Percentiles rank a stretch among this genome's conserved stretches.
Conservation (phyloP, 2,888 invertebrate genomes). For the Autographa gamma region DNA sequence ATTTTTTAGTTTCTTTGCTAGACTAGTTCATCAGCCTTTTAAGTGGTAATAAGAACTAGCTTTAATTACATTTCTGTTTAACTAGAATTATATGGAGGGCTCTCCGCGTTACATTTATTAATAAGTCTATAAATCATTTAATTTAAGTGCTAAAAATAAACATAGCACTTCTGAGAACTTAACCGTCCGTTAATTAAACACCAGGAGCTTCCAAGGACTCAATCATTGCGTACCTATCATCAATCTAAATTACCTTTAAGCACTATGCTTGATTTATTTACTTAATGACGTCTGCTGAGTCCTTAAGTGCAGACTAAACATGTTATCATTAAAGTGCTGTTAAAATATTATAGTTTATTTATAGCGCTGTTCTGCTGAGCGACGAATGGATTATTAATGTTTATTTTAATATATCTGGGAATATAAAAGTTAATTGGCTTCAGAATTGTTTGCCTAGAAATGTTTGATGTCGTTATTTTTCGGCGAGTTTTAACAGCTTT, state of each 20-base stretch:
- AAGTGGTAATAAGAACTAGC: background rate
- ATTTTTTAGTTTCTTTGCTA: background rate
- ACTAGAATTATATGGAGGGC: conserved; percentile 24
- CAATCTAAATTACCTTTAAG: conserved; percentile 65
- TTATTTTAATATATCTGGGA: conserved; percentile 22
- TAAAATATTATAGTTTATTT: conserved; percentile 56
- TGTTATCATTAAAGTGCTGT: conserved; percentile 68
- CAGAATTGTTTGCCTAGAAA: background rate
- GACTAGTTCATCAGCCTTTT: background rate
- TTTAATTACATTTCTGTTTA: conserved; percentile 16
- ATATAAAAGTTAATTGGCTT: background rate
- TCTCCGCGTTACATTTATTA: conserved; percentile 25
- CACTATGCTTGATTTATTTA: conserved; percentile 67
- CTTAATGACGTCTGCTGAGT: conserved; percentile 62
- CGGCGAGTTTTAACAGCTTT: background rate
- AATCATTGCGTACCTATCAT: conserved; percentile 65
- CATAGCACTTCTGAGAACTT: conserved; percentile 42
- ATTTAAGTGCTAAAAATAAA: conserved; percentile 53
- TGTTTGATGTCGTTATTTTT: background rate
- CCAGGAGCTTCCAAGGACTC: conserved; percentile 52
- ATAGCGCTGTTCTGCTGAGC: conserved; percentile 29
- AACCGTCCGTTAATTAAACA: conserved; percentile 54
- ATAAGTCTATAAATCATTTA: conserved; percentile 49
- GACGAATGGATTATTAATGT: conserved; percentile 30
- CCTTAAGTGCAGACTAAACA: conserved; percentile 72